Conservation (phyloP, 2,113 vertebrate genomes). For the Seriola quinqueradiata region DNA sequence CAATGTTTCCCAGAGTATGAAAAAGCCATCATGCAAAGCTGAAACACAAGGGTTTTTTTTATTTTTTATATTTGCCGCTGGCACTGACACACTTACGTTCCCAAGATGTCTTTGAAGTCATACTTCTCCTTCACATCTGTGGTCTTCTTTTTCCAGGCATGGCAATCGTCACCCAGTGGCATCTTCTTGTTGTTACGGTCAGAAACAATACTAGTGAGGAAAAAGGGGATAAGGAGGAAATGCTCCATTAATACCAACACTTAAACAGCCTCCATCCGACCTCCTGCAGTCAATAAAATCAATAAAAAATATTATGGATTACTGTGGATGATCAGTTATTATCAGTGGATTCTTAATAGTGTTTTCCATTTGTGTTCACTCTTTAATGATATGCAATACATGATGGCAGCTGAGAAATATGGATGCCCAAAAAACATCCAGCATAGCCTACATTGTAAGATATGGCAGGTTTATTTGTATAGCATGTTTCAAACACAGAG, state of each 20-base stretch:
- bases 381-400: neutral
- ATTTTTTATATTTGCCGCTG: neutral
- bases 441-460: neutral
- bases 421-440: neutral
- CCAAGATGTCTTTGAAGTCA: constrained; percentile 87
- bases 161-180: constrained; percentile 86
- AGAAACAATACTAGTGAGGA: constrained; percentile 73
- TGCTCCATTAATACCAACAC: constrained; percentile 22
- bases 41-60: neutral
- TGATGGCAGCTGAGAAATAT: neutral
- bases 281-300: neutral
- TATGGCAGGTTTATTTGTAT: neutral
- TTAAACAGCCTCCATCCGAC: neutral
- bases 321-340: too few relatives aligned
- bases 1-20: constrained; percentile 21
- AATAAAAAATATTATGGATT: too few relatives aligned
- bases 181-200: constrained; percentile 84
- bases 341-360: neutral
- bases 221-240: constrained; percentile 39
- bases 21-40: constrained; percentile 12
- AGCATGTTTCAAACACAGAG: neutral
- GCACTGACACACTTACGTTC: constrained; percentile 83
- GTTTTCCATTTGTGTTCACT: neutral
- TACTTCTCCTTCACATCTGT: constrained; percentile 85
- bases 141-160: constrained; percentile 86